Evolutionary conservation across 2,113 vertebrate genomes (phyloP).

Genomic region (Pantherophis guttatus): DNA sequence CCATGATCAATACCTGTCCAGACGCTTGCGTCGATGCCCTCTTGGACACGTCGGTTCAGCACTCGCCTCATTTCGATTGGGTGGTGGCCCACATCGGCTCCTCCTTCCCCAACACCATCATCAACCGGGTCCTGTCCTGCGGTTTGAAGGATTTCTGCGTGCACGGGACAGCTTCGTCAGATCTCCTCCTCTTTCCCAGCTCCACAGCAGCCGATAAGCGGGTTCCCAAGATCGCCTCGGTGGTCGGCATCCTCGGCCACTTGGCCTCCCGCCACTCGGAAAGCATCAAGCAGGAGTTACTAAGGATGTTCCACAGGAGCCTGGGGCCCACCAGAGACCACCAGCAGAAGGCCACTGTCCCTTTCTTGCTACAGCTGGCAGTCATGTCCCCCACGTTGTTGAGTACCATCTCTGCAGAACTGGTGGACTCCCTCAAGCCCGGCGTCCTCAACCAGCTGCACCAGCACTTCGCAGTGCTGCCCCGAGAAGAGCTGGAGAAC

Average conservation of each 20-base stretch:
- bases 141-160: slow-evolving; percentile 92
- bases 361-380: slow-evolving; percentile 88
- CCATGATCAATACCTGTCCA: slow-evolving; percentile 86
- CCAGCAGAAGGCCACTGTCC: slow-evolving; percentile 81
- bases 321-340: slow-evolving; percentile 70
- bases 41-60: slow-evolving; percentile 90
- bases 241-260: slow-evolving; percentile 91
- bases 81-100: slow-evolving; percentile 95
- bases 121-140: slow-evolving; percentile 88
- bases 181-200: slow-evolving; percentile 68
- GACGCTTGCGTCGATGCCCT: slow-evolving; percentile 92
- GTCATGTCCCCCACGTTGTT: slow-evolving; percentile 87
- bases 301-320: slow-evolving; percentile 91
- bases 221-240: slow-evolving; percentile 89
- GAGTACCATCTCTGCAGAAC: slow-evolving; percentile 80
- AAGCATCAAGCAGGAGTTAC: slow-evolving; percentile 89
- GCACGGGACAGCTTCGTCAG: slow-evolving; percentile 59
- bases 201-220: slow-evolving; percentile 66
- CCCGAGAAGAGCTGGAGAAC: slow-evolving; percentile 87
- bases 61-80: slow-evolving; percentile 96
- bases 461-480: slow-evolving; percentile 76
- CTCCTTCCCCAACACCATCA: slow-evolving; percentile 92
- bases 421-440: slow-evolving; percentile 85
- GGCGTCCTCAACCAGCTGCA: slow-evolving; percentile 86
- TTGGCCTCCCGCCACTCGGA: slow-evolving; percentile 84